phyloP scores from a whole-genome alignment of 2,113 vertebrate species.

The Nesoenas mayeri region DNA sequence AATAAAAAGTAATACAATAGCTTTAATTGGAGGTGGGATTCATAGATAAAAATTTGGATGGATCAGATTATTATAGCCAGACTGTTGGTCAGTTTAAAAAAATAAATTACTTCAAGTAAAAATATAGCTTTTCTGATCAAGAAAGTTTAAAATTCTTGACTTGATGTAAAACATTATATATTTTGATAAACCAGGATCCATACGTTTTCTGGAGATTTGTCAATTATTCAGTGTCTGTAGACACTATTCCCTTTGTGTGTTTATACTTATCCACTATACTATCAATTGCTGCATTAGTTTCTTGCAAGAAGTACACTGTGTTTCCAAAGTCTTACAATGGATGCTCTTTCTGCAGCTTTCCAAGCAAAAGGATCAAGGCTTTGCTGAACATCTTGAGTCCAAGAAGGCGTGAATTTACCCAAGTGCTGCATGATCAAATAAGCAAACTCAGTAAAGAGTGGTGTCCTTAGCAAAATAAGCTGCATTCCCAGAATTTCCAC shows the following conservation, averaged over 20 bases:
- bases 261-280: background rate
- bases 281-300: background rate
- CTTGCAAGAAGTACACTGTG: background rate
- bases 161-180: background rate
- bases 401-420: background rate
- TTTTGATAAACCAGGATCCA: background rate
- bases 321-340: background rate
- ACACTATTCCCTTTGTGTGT: background rate
- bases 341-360: background rate
- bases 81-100: background rate
- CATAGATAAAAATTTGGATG: background rate
- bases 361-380: background rate
- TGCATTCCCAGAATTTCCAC: background rate
- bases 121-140: background rate
- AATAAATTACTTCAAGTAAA: background rate
- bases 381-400: background rate
- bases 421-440: background rate
- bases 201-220: background rate
- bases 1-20: conserved; percentile 5
- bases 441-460: background rate
- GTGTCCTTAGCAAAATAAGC: background rate
- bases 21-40: background rate
- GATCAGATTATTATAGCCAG: background rate
- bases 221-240: background rate
- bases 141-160: background rate